phyloP scores from a whole-genome alignment of 2,888 invertebrate species.

The Drosophila gaucha region DNA sequence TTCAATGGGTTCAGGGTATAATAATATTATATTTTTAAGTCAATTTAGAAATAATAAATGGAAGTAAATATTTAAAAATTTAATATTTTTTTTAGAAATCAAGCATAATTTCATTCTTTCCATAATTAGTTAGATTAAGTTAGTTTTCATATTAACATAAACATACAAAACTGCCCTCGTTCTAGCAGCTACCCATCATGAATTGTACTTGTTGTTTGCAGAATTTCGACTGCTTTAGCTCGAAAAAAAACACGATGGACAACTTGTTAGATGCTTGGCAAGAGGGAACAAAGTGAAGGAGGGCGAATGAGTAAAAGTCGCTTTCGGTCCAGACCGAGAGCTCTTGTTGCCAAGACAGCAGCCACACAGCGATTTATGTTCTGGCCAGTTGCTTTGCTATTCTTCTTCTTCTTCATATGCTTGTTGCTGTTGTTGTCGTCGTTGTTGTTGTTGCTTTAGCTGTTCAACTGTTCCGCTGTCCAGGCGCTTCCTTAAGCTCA shows the following conservation, averaged over 20 bases:
- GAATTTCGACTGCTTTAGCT: slow-evolving; percentile 30
- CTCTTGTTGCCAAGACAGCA: slow-evolving; percentile 41
- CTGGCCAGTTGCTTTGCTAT: slow-evolving; percentile 24
- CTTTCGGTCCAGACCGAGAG: slow-evolving; percentile 26
- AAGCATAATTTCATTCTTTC: no score
- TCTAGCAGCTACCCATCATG: slow-evolving; percentile 16
- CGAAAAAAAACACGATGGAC: slow-evolving; percentile 43
- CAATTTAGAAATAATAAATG: no score
- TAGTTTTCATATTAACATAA: neutral
- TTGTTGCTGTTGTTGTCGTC: slow-evolving; percentile 13
- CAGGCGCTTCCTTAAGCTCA: slow-evolving; percentile 33
- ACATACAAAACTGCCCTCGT: neutral
- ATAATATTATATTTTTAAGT: no score
- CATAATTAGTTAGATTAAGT: no score
- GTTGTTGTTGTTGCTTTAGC: neutral
- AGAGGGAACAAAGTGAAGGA: neutral
- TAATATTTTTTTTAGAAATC: no score
- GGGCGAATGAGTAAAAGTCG: slow-evolving; percentile 7
- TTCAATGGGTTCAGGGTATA: no score
- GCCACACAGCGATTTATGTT: slow-evolving; percentile 49
- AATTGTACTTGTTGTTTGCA: slow-evolving; percentile 25
- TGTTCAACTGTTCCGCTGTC: slow-evolving; percentile 8
- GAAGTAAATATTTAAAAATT: no score
- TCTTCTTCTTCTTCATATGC: neutral
- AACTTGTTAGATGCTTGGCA: slow-evolving; percentile 55